These are phyloP conservation scores for Poeciliopsis infans DNA, from an alignment of 2,797 vertebrate genomes.

Conservation along the genomic window DNA sequence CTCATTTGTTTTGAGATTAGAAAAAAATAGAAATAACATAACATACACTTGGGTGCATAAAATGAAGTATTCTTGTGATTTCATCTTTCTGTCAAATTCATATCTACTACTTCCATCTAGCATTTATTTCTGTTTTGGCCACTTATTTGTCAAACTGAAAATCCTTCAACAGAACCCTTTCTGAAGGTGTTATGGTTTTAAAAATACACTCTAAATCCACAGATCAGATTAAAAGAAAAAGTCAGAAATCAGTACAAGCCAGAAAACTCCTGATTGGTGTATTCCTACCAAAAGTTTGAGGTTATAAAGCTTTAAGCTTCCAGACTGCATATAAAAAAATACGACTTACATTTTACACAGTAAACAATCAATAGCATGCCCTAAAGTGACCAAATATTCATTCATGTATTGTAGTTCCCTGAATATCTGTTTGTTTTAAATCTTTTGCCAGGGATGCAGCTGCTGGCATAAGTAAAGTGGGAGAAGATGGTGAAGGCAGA, in stretches of 20 bases:
- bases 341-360: neutral
- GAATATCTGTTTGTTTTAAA: conserved; percentile 14
- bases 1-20: neutral
- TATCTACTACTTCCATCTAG: neutral
- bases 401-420: neutral
- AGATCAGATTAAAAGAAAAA: neutral
- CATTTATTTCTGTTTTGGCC: neutral
- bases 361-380: neutral
- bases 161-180: neutral
- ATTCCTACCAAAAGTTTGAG: conserved; percentile 1
- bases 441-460: conserved; percentile 36
- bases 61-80: neutral
- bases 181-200: neutral
- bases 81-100: neutral
- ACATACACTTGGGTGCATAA: neutral
- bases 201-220: neutral
- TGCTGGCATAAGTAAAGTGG: conserved; percentile 38
- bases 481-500: conserved; percentile 24
- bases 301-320: neutral
- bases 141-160: neutral
- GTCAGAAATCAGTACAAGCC: neutral
- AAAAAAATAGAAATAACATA: neutral
- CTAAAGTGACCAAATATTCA: neutral
- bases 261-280: neutral
- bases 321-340: conserved; percentile 4